Base-by-base conservation (phyloP, 2,113 vertebrate genomes). In the Nansenia antarctica region DNA sequence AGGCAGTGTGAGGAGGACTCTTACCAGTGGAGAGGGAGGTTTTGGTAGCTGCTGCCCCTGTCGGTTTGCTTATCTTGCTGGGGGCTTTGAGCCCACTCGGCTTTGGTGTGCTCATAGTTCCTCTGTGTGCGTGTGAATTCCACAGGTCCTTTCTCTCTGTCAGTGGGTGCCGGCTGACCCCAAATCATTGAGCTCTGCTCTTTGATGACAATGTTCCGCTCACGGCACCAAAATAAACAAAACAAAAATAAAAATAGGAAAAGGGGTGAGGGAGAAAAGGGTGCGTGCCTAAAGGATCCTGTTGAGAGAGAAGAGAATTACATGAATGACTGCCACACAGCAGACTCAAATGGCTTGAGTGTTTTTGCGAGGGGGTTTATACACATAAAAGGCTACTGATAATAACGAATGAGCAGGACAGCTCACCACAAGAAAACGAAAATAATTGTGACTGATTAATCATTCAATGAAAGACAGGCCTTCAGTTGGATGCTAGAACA, bases 41-140 rank as follows among this genome's bases (percentile, higher is more conserved):
- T 86, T 95, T 99, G 68, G 93, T 76, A 53, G 94, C 78, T 1
- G 87, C 77, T 0, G 91, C 62, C 49, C 85, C 85, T 32, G 92
- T 87, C 5, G 93, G 87, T 80, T 92, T 95, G 26, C 91, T 85
- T 85, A 98, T 96, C 90, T 96, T 99, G 79, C 92, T 95, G 60
- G 98, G 98, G 78, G 92, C 94, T 86, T 99, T 99, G 22, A 99
- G 94, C 83, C 97, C 95, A 55, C 94, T 98, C 54, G 96, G 87
- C 70, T 98, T 99, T n/a, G 95, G 90, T 85, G 94, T 86, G 85
- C 95, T 99, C 96, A 99, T 99, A 75, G 73, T 90, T 84, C 65
- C 86, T 89, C 84, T 15, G 63, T 70, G 72, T 80, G 49, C 69
- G 67, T 64, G 69, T 18, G 29, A 49, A 65, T 58, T 79, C 74